Base-by-base conservation (phyloP, 23 tunicate genomes). In the Phallusia fumigata region DNA sequence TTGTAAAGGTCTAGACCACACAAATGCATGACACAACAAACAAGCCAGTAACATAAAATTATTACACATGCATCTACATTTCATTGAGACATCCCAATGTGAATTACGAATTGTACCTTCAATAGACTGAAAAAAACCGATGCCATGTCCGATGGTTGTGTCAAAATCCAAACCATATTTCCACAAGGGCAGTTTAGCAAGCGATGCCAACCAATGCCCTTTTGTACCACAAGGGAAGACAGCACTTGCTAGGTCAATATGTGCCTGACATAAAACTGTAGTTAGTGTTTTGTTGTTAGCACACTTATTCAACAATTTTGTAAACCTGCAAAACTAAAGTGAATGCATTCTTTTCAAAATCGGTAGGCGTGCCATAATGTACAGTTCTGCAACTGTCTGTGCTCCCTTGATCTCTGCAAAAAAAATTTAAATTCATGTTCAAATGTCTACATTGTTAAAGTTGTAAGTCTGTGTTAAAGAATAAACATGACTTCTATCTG, bases 301-400 rank as follows among this genome's bases (percentile, higher is more conserved):
- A 58, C 16, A 58, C 8, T 21, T 24, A 13, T 11, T 13, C 69
- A 13, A 58, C 69, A 58, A 58, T 6, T 58, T 40, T 3, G 10
- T 40, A 10, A 6, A 34, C 78, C 78, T 74, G 28, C 18, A 74
- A 30, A n/a, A 74, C 78, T 31, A 34, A 33, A 19, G 78, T 74
- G 18, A 74, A 74, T 21, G 45, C n/a, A 19, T 84, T 96, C 26
- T 78, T 97, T 86, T 97, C 95, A 76, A 86, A 92, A 2, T 73
- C 77, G 0, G 91, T 82, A 30, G 99, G 99, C 64, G 49, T 51
- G 13, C 99, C 99, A 53, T 82, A 92, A 53, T 97, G 99, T 33
- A 97, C 65, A 16, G 97, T 92, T 40, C 99, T 65, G 0, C 97
- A 92, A 16, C 90, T 93, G 64, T 97, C 99, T 1, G 99, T 97